Percentiles rank a stretch among this genome's conserved stretches.
Evolutionary conservation across 2,888 invertebrate genomes (phyloP).

Genomic region (Limnephilus lunatus): DNA sequence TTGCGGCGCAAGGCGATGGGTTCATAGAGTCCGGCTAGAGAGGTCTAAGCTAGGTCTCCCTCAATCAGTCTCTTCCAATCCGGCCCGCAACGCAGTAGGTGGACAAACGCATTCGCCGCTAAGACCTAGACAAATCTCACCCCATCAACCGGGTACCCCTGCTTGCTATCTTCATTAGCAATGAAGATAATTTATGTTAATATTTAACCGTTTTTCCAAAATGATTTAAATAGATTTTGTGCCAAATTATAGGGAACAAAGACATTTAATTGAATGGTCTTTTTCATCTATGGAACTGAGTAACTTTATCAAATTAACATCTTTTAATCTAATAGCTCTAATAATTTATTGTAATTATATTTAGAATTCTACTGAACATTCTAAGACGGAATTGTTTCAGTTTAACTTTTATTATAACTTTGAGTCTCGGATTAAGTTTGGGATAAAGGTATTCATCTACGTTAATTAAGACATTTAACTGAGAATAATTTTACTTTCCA

Average conservation of each 20-base stretch:
- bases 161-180: too few relatives aligned
- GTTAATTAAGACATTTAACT: conserved; percentile 10
- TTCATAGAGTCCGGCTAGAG: too few relatives aligned
- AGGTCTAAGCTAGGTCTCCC: too few relatives aligned
- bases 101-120: too few relatives aligned
- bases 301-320: not conserved
- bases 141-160: too few relatives aligned
- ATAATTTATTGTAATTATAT: not conserved
- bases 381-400: not conserved
- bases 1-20: too few relatives aligned
- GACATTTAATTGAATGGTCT: not conserved
- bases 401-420: not conserved
- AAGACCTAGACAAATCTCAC: too few relatives aligned
- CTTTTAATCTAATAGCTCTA: not conserved
- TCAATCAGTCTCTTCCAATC: too few relatives aligned
- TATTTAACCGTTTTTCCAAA: too few relatives aligned
- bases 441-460: conserved; percentile 13
- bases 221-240: not conserved
- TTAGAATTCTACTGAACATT: not conserved
- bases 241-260: not conserved
- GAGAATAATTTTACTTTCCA: not conserved
- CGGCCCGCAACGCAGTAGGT: too few relatives aligned
- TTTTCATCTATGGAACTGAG: not conserved
- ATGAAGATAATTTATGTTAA: too few relatives aligned
- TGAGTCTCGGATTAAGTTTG: not conserved